Conservation (phyloP, 2,888 invertebrate genomes). For the Lochmaea crataegi region DNA sequence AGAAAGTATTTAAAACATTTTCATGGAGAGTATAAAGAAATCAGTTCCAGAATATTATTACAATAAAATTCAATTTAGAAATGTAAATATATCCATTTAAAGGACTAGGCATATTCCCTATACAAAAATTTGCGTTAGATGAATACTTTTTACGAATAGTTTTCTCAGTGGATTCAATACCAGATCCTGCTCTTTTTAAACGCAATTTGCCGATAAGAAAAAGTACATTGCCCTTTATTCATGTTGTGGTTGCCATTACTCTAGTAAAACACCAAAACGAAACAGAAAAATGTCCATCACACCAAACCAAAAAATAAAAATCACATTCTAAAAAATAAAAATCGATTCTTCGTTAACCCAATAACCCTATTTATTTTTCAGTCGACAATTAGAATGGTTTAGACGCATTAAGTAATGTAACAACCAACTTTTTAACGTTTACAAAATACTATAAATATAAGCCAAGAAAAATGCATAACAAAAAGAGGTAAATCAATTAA, state of each 20-base stretch:
- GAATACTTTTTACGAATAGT: too few relatives aligned
- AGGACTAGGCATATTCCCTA: not conserved
- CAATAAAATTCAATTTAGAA: not conserved
- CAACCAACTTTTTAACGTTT: constrained; percentile 31
- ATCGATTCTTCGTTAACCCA: constrained; percentile 30
- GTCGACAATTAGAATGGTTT: constrained; percentile 40
- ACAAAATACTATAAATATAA: not conserved
- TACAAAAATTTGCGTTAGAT: not conserved
- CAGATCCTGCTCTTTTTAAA: not conserved
- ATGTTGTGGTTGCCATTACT: constrained; percentile 40
- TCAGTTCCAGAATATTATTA: constrained; percentile 13
- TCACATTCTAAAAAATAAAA: constrained; percentile 46
- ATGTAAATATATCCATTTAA: not conserved
- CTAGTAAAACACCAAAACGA: constrained; percentile 53
- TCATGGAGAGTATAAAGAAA: constrained; percentile 4
- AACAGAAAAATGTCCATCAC: constrained; percentile 53
- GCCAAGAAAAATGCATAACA: constrained; percentile 7
- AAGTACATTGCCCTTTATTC: not conserved
- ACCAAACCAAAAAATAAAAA: constrained; percentile 53
- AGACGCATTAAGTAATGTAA: constrained; percentile 39
- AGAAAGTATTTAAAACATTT: not conserved
- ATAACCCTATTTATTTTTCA: constrained; percentile 37
- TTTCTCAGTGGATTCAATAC: too few relatives aligned
- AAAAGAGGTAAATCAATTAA: constrained; percentile 2
- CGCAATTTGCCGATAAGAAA: constrained; percentile 9